These are phyloP conservation scores for Stratiomys singularior DNA, from an alignment of 2,888 invertebrate species.

Conservation along the genomic window DNA sequence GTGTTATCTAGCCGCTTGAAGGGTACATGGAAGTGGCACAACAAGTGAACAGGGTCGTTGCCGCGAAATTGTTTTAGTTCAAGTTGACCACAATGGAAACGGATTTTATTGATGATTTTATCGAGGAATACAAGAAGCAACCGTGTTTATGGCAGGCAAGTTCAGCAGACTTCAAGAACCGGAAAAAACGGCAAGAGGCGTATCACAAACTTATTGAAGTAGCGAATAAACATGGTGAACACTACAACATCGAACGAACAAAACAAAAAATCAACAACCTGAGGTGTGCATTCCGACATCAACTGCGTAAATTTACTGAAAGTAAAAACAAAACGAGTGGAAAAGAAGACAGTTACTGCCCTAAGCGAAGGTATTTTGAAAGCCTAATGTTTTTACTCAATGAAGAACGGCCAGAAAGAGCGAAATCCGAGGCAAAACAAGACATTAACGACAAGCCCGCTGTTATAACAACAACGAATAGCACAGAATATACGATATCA, in stretches of 20 bases:
- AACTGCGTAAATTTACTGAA: constrained; percentile 63
- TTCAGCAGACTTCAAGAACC: constrained; percentile 62
- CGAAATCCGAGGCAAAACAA: constrained; percentile 55
- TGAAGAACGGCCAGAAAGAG: constrained; percentile 59
- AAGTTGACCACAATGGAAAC: constrained; percentile 48
- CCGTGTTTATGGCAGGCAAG: constrained; percentile 65
- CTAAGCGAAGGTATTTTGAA: constrained; percentile 63
- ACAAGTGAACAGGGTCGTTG: no score
- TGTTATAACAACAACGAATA: constrained; percentile 49
- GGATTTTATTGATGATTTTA: constrained; percentile 65
- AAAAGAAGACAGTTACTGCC: constrained; percentile 63
- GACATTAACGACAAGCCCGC: constrained; percentile 54
- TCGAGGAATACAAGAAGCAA: constrained; percentile 63
- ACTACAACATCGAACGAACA: constrained; percentile 64
- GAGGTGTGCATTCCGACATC: constrained; percentile 63
- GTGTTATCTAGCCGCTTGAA: no score
- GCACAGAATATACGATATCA: constrained; percentile 46
- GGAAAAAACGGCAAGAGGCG: constrained; percentile 62
- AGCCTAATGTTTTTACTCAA: constrained; percentile 64
- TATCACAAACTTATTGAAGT: constrained; percentile 63
- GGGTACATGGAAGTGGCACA: no score
- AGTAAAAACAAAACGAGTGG: constrained; percentile 61
- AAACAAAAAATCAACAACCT: constrained; percentile 65
- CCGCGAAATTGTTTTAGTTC: not conserved
- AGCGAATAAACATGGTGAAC: constrained; percentile 64